A percentile compares a stretch with the other conserved stretches of the same genome.
Evolutionary conservation across 2,113 vertebrate species (phyloP).

Genomic region (Lynx canadensis): DNA sequence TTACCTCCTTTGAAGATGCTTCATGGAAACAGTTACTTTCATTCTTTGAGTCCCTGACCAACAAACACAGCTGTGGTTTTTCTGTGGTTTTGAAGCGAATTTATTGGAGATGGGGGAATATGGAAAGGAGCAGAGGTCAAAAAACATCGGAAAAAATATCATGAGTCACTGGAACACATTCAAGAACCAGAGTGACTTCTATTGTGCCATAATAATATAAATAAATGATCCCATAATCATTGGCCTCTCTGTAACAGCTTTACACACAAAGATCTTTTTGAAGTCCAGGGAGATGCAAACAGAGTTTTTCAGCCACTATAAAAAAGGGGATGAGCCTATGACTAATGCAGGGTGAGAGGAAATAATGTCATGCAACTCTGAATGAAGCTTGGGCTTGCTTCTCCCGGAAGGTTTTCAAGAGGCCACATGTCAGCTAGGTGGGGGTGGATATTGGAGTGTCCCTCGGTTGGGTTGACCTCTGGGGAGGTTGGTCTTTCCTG

Average conservation of each 20-base stretch:
- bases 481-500: background rate
- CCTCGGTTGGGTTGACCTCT: background rate
- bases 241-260: slow-evolving; percentile 64
- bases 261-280: slow-evolving; percentile 74
- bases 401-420: slow-evolving; percentile 28
- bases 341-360: slow-evolving; percentile 46
- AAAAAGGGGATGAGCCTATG: slow-evolving; percentile 12
- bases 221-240: slow-evolving; percentile 72
- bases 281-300: slow-evolving; percentile 59
- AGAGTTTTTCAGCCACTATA: slow-evolving; percentile 49
- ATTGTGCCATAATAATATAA: slow-evolving; percentile 76
- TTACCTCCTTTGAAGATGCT: slow-evolving; percentile 69
- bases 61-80: slow-evolving; percentile 76
- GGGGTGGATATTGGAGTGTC: background rate
- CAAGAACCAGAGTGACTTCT: slow-evolving; percentile 71
- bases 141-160: slow-evolving; percentile 72
- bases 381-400: background rate
- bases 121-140: slow-evolving; percentile 72
- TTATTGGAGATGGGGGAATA: slow-evolving; percentile 60
- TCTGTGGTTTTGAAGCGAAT: slow-evolving; percentile 68
- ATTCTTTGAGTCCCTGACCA: slow-evolving; percentile 62
- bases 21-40: slow-evolving; percentile 73
- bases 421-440: background rate
- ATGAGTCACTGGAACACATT: slow-evolving; percentile 76
- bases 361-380: slow-evolving; percentile 46